A percentile compares a stretch with the other conserved stretches of the same genome.
phyloP scores from a whole-genome alignment of 2,888 invertebrate genomes.

The Leptinotarsa tumamoca region DNA sequence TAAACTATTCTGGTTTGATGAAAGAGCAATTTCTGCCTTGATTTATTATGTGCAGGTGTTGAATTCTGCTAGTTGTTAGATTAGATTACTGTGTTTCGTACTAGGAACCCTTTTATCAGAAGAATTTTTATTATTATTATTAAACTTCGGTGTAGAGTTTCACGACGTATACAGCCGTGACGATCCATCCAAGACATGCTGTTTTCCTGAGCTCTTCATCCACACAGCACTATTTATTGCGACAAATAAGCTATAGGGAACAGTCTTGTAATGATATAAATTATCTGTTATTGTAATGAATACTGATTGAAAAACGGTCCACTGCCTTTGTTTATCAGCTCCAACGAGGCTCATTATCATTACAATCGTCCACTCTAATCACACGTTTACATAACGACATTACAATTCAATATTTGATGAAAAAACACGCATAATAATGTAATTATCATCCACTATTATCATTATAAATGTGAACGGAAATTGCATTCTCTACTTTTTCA shows the following conservation, averaged over 20 bases:
- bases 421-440: conserved; percentile 35
- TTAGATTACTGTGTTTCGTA: too few relatives aligned
- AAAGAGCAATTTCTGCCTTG: too few relatives aligned
- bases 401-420: conserved; percentile 25
- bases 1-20: too few relatives aligned
- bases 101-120: too few relatives aligned
- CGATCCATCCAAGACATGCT: neutral
- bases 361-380: conserved; percentile 38
- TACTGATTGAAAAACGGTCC: neutral
- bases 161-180: neutral
- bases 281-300: neutral
- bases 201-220: neutral
- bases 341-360: neutral
- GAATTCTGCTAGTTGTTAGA: too few relatives aligned
- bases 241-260: neutral
- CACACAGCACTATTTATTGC: neutral
- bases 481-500: conserved; percentile 11
- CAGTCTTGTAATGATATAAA: neutral
- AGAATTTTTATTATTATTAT: too few relatives aligned
- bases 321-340: conserved; percentile 14
- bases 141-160: neutral
- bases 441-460: conserved; percentile 30
- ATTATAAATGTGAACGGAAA: conserved; percentile 23
- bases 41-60: too few relatives aligned
- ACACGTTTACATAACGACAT: conserved; percentile 42